Conservation (phyloP, 2,888 invertebrate species). For the Drosophila borealis region DNA sequence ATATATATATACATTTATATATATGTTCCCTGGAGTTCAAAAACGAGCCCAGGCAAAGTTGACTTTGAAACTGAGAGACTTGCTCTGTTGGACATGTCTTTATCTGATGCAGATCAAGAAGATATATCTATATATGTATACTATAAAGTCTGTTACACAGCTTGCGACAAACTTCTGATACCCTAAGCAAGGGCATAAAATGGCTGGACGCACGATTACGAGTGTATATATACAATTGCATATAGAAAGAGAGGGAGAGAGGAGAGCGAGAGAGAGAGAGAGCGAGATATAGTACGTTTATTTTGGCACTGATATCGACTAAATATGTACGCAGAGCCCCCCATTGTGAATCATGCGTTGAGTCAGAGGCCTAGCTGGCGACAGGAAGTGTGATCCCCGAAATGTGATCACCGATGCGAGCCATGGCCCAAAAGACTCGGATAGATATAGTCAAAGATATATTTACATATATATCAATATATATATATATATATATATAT, state of each 20-base stretch:
- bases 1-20: too few species aligned
- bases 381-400: conserved; percentile 51
- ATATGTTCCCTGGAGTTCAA: too few species aligned
- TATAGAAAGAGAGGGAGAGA: background rate
- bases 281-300: background rate
- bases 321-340: conserved; percentile 25
- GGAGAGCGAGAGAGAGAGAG: background rate
- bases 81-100: too few species aligned
- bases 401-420: conserved; percentile 50
- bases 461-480: background rate
- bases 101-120: too few species aligned
- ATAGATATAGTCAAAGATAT: background rate
- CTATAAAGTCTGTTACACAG: too few species aligned
- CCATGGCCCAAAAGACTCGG: conserved; percentile 33
- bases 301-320: conserved; percentile 52
- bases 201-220: too few species aligned
- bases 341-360: conserved; percentile 44
- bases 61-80: too few species aligned
- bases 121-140: too few species aligned
- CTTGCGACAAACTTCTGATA: too few species aligned
- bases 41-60: too few species aligned
- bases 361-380: conserved; percentile 26
- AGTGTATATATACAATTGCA: background rate
- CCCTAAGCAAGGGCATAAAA: too few species aligned
- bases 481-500: background rate